Evolutionary conservation across 2,113 vertebrate genomes (phyloP), one percentile per base, ranked within the genome.

Genomic region (Anguilla japonica): DNA sequence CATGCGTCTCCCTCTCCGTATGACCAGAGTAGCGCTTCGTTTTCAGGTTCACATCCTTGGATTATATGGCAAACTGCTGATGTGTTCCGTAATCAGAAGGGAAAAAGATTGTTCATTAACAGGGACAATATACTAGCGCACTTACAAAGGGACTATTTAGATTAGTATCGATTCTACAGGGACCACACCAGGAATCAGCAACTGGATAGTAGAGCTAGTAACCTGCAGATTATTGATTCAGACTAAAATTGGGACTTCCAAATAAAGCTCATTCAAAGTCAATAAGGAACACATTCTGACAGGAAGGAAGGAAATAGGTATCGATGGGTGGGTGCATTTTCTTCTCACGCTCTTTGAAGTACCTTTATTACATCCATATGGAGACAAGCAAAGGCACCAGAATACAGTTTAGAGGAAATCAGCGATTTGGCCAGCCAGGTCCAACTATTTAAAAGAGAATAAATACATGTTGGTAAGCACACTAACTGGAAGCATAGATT

Each of bases 201-300:
- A 34, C 39, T 13, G 29, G 41, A 26, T 81, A 41, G 39, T 8
- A 34, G 34, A 41, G 83, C 41, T 5, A 41, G 56, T 34, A 29
- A 63, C n/a, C 83, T 7, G 57, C 83, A 56, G 16, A 18, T 63
- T 63, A 84, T 56, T 83, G 82, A 83, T 63, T 83, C 0, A 18
- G 39, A 41, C 56, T 84, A 71, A 71, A 84, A 84, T 71, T 20
- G 34, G 16, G 83, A 84, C 16, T 60, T 67, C 18, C 56, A 84
- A 71, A 40, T 26, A 63, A 41, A 84, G 83, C 60, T 43, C 83
- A 71, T 43, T 43, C 9, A 75, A 84, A 43, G 20, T 75, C 34
- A 67, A 63, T 41, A 57, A 84, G 83, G 14, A 43, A n/a, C 22
- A n/a, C n/a, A 75, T 16, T 75, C 34, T 75, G 26, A 26, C 13